Conservation (phyloP, 2,888 invertebrate species). For the Halictus ligatus region DNA sequence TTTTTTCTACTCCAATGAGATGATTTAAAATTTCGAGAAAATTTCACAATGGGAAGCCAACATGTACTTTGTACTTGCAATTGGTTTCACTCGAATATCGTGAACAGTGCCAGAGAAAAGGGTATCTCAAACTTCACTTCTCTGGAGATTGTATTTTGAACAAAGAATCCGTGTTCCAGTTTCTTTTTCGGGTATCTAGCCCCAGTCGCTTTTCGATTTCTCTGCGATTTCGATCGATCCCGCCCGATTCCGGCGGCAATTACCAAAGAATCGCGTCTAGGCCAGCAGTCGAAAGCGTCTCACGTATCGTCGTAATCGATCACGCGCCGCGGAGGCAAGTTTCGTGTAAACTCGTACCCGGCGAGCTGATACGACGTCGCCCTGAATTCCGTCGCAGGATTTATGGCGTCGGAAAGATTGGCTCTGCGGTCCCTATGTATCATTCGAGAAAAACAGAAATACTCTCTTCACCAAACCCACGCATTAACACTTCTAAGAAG, state of each 20-base stretch:
- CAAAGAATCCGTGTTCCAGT: neutral
- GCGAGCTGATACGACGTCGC: conserved; percentile 10
- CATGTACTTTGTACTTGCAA: neutral
- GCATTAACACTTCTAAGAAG: neutral
- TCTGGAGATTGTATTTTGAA: neutral
- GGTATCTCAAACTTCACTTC: neutral
- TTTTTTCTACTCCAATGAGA: neutral
- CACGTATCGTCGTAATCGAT: conserved; percentile 51
- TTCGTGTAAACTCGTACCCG: conserved; percentile 23
- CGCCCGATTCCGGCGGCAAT: conserved; percentile 20
- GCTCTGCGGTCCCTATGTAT: conserved; percentile 4
- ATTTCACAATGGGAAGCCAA: neutral
- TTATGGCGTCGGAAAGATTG: conserved; percentile 29
- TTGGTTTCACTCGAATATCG: neutral
- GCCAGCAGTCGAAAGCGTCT: conserved; percentile 27
- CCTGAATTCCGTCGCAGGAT: conserved; percentile 46
- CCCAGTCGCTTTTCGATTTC: neutral
- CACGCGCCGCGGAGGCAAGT: conserved; percentile 27
- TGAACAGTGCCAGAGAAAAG: neutral
- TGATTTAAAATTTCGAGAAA: neutral
- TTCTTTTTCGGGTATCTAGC: neutral
- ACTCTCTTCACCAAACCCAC: neutral
- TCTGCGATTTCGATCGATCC: neutral
- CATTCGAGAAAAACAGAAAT: conserved; percentile 43
- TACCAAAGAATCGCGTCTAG: conserved; percentile 27